phyloP scores from a whole-genome alignment of 2,888 invertebrate species.

The Caenorhabditis parvicauda region DNA sequence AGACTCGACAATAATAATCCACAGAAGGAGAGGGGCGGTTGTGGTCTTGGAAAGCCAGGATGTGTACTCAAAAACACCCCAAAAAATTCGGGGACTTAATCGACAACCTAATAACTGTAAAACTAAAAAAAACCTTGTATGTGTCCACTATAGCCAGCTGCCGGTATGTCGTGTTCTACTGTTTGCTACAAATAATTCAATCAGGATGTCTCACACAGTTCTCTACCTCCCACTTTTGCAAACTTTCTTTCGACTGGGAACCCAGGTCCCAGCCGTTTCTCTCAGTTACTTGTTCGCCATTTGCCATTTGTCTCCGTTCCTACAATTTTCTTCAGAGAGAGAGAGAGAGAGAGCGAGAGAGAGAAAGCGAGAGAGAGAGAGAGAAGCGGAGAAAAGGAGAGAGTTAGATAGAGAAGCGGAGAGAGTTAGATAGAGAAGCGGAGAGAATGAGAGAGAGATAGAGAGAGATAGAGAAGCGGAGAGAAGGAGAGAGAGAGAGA shows the following conservation, averaged over 20 bases:
- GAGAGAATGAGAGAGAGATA: no score
- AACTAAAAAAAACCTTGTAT: slow-evolving; percentile 27
- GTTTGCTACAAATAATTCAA: slow-evolving; percentile 12
- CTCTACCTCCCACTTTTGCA: slow-evolving; percentile 20
- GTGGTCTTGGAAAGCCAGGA: no score
- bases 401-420: no score
- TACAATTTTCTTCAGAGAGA: slow-evolving; percentile 1
- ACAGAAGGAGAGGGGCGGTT: no score
- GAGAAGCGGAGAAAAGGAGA: no score
- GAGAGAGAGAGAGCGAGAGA: neutral
- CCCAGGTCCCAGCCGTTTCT: slow-evolving; percentile 33
- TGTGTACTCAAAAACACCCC: no score
- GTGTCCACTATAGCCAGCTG: slow-evolving; percentile 47
- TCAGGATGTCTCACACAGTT: slow-evolving; percentile 3
- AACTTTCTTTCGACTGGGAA: slow-evolving; percentile 22
- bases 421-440: no score
- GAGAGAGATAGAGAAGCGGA: no score
- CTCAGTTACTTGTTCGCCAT: slow-evolving; percentile 28
- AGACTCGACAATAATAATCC: no score
- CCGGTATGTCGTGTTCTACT: slow-evolving; percentile 42
- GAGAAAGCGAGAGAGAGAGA: slow-evolving; percentile 9
- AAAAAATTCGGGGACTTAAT: neutral
- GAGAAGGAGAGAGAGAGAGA: no score
- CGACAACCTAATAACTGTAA: neutral
- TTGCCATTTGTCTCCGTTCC: slow-evolving; percentile 39